Percentiles rank a stretch among this genome's conserved stretches.
These are phyloP conservation scores for Notoglanidium macrostoma DNA, from an alignment of 2,797 vertebrate genomes.

Conservation along the genomic window DNA sequence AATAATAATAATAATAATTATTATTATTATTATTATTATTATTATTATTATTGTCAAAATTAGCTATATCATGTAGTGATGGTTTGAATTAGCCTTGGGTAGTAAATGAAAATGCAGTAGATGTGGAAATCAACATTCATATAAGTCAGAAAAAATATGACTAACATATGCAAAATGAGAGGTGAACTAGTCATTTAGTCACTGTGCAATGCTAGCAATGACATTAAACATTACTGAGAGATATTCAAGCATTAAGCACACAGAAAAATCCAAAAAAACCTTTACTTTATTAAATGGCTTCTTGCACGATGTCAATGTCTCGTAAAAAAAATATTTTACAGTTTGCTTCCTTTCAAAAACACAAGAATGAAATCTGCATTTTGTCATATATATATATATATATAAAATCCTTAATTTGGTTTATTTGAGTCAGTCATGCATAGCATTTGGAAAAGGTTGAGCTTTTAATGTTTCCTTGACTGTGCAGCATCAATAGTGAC, in stretches of 20 bases:
- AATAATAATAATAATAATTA: too few species aligned
- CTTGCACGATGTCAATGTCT: conserved; percentile 1
- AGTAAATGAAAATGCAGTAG: background rate
- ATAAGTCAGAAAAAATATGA: background rate
- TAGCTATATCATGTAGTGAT: background rate
- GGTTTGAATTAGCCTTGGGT: background rate
- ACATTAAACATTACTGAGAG: background rate
- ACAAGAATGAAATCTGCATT: conserved; percentile 12
- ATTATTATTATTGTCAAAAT: background rate
- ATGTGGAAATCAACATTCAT: background rate
- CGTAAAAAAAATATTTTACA: conserved; percentile 13
- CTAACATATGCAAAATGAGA: background rate
- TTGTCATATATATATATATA: background rate
- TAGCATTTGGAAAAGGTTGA: conserved; percentile 3
- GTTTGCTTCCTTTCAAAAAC: conserved; percentile 16
- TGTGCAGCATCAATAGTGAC: conserved; percentile 14
- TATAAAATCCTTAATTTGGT: background rate
- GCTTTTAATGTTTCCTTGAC: conserved; percentile 9
- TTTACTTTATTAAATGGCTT: background rate
- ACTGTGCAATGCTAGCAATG: background rate
- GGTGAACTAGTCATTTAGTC: background rate
- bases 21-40: too few species aligned
- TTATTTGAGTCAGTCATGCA: background rate
- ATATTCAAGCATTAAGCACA: background rate
- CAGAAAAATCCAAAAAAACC: background rate